Base-by-base conservation (phyloP, 2,113 vertebrate genomes). In the Capra hircus region DNA sequence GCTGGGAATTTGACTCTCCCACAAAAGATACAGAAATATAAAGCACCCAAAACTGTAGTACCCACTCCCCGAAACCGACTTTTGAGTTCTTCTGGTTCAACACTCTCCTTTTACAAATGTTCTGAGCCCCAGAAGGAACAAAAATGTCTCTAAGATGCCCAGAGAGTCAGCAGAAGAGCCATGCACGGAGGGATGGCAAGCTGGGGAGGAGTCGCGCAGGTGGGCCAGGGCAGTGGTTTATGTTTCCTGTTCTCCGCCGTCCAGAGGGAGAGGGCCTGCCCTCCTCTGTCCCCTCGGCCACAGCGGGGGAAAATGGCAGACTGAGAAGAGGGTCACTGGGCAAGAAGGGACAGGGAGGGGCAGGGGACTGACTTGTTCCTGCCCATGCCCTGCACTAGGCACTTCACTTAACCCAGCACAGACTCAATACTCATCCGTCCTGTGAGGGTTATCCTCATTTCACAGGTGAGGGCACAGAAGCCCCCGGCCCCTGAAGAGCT, bases 31-130 rank as follows among this genome's bases (percentile, higher is more conserved):
- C 11, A 74, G 30, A 91, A 67, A 78, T 48, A 27, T 30, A 62
- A n/a, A 88, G 4, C 64, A n/a, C 6, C 48, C 33, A 15, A 40
- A 83, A 67, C 23, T 28, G 71, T 25, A 91, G 40, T 45, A 53
- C 27, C 45, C 19, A 12, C 28, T 53, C 36, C 50, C 62, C 28
- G 3, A 48, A 94, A 85, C 25, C 33, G 45, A 86, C n/a, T 52
- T 43, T 52, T 50, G n/a, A 74, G 45, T 33, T 80, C 92, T 78
- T 28, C 67, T 40, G n/a, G 43, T 57, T 50, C 48, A 89, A n/a
- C 45, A 17, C n/a, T 21, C 60, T 64, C 11, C 28, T 97, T 95
- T 64, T 78, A 84, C 50, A 93, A 81, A 91, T 30, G 59, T 85
- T 85, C 74, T 86, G 59, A 77, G 59, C 81, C 55, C 67, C 87